These are phyloP conservation scores for Gymnobelideus leadbeateri DNA, from an alignment of 2,113 vertebrate genomes.

Conservation along the genomic window DNA sequence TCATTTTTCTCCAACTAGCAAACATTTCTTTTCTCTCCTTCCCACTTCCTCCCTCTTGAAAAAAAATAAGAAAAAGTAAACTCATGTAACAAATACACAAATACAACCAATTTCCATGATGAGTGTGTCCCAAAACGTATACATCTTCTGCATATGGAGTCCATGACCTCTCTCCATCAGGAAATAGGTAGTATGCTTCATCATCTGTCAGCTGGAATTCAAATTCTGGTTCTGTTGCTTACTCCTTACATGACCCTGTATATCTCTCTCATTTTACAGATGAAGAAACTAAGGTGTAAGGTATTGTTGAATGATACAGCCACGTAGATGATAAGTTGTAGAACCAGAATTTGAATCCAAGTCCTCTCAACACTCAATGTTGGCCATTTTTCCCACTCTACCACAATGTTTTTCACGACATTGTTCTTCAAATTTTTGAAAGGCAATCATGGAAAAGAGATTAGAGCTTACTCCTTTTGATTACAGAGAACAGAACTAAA, in stretches of 20 bases:
- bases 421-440: background rate
- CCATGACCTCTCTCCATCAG: background rate
- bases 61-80: background rate
- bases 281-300: background rate
- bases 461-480: background rate
- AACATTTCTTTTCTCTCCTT: background rate
- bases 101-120: background rate
- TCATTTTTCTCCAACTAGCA: background rate
- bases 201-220: background rate
- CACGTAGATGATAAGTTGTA: background rate
- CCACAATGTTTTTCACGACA: background rate
- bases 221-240: background rate
- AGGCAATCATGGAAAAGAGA: background rate
- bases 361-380: background rate
- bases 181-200: background rate
- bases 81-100: background rate
- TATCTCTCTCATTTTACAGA: background rate
- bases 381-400: background rate
- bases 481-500: background rate
- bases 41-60: background rate
- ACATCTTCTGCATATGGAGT: background rate
- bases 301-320: background rate
- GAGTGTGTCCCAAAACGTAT: background rate
- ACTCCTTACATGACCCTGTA: background rate
- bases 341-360: background rate